Base-by-base conservation (phyloP, 2,888 invertebrate genomes). In the Tachina lurida region DNA sequence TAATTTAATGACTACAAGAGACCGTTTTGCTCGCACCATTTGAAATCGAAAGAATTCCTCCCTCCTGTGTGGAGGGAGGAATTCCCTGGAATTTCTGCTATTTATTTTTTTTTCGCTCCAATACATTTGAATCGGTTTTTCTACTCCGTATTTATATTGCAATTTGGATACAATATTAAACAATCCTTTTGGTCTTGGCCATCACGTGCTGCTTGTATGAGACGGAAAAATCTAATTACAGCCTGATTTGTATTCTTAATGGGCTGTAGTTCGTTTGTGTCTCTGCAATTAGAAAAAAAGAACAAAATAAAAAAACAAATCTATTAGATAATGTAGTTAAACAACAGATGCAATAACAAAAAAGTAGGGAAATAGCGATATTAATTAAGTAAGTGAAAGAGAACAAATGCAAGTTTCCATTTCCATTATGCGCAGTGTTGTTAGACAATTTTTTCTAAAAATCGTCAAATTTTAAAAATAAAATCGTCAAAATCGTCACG, bases 181-280 rank as follows among this genome's bases (percentile, higher is more conserved):
- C 97, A 97, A 90, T 97, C 96, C 87, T 95, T 95, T 88, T 95
- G 95, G 88, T 97, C 96, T 91, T 97, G 97, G 0, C 97, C 97
- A 89, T 96, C 95, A 88, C 97, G 94, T 0, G 97, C 97, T 0
- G 97, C 96, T 90, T 95, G 96, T 7, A 97, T 95, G 89, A 97
- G 96, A 89, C 95, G 94, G 93, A 96, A 96, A 93, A 97, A 97
- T 81, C 95, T 94, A 41, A 96, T 92, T 22, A 96, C 96, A 82
- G 95, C 95, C 87, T 94, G 94, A 92, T 96, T 97, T 82, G 95
- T 95, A 77, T 93, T 91, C 3, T 94, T 94, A 15, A 95, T 95
- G 86, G 95, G 95, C 60, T 96, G 94, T 41, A 97, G 93, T 90
- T 97, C 97, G 86, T 93, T 94, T 1, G 96, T 95, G 89, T 97